Evolutionary conservation across 2,888 invertebrate genomes (phyloP), one percentile per base, ranked within the genome.

Genomic region (Cerceris ruficornis): DNA sequence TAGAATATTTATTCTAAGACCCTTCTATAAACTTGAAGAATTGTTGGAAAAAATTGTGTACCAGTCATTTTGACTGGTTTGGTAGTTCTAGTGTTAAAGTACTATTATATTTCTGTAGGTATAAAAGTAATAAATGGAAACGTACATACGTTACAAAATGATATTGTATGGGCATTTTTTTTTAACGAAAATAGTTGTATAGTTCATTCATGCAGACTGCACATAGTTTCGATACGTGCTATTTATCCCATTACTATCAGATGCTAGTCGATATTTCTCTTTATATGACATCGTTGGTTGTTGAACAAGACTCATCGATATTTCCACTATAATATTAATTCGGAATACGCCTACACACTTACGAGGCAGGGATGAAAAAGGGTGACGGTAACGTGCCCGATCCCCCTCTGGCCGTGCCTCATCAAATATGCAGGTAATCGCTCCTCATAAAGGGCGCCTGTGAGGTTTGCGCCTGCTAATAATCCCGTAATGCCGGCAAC

Each of bases 361-460:
- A 17, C 41, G 42, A 39, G 17, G 41, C 4, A 42, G 80, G 67
- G 69, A 66, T 60, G 80, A 68, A 80, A 77, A 81, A 79, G 64
- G 80, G 81, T 72, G 85, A 82, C 76, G 84, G 81, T 84, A 87
- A 86, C 82, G 77, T 77, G 83, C 74, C 69, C 75, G 67, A 28
- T 67, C 80, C 70, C 81, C 67, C 77, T 73, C 78, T 62, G 66
- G 50, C 70, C 50, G 39, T 67, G 60, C 66, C 83, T 86, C 87
- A 88, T 89, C 84, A 86, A 89, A 88, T 86, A 88, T 88, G 86
- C 81, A 84, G 75, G 83, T 86, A 86, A 89, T 86, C 86, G 86
- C 79, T 81, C 66, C 79, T 82, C 79, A 77, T 82, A 75, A 77
- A 87, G 83, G 81, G 77, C 75, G 80, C 80, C 74, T 73, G 73